Evolutionary conservation across 2,797 vertebrate species (phyloP), one percentile per base, ranked within the genome.

Genomic region (Echiichthys vipera): DNA sequence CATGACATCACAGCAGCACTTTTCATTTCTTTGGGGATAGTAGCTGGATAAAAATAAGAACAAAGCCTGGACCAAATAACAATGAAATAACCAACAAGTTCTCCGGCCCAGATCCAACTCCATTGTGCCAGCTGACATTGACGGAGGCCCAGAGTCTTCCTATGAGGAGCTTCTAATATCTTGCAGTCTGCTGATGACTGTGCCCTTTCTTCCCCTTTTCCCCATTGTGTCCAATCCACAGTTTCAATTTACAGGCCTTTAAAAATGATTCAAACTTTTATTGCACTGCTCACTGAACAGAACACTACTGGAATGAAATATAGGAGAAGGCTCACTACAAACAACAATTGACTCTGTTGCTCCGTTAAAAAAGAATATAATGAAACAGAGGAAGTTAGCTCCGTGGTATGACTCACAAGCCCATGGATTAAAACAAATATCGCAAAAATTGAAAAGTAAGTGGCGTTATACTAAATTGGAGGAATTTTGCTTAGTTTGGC

Each of bases 141-240:
- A 95, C 92, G 58, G 58, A 92, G 90, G 70, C 84, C 74, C 78
- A 0, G 37, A 84, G 80, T 81, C 70, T 74, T 86, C 66, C 76
- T 82, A 59, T 80, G 84, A 85, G 78, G 57, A 83, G 66, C 81
- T 24, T 84, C 77, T 87, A 84, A 90, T 89, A 87, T 85, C 85
- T 77, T 18, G 80, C 88, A 64, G 85, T 64, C 79, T 87, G 92
- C 89, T 94, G 94, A 95, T 95, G 91, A 91, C 94, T 94, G 86
- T 90, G 86, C 76, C 90, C 88, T 91, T 88, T 89, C 81, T 85
- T 89, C 84, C 74, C 83, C 65, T 86, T 89, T 84, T 82, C 75
- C 78, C 86, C 75, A 92, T 90, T 86, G 88, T 90, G 86, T 89
- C 85, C 90, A 90, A 90, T 88, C 90, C 87, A 87, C 87, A 89